Conservation (phyloP, 2,797 vertebrate genomes). For the Ataeniobius toweri region DNA sequence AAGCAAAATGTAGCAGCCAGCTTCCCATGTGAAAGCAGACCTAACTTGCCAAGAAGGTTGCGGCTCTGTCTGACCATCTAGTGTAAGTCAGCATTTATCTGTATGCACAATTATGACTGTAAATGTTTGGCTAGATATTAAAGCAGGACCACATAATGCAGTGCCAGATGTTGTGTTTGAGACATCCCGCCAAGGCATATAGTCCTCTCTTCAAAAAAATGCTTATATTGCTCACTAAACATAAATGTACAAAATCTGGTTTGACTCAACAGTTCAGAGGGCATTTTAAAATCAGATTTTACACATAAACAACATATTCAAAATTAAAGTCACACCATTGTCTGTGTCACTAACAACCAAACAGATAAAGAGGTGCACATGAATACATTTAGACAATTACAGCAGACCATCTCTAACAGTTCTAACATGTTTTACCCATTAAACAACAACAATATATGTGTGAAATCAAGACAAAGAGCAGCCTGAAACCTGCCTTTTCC, state of each 20-base stretch:
- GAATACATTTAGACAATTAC: conserved; percentile 27
- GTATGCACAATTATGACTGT: neutral
- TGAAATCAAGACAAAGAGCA: conserved; percentile 58
- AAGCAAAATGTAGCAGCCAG: conserved; percentile 37
- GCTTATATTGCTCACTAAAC: neutral
- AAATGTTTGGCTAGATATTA: conserved; percentile 2
- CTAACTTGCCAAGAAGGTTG: conserved; percentile 40
- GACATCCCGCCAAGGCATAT: neutral
- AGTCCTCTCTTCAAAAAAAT: neutral
- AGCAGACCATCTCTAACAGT: conserved; percentile 25
- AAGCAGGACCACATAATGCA: neutral
- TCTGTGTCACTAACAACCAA: neutral
- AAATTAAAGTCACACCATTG: neutral
- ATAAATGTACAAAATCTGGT: neutral
- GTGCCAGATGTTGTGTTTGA: neutral
- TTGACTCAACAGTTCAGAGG: neutral
- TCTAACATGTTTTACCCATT: conserved; percentile 37
- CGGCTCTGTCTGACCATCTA: conserved; percentile 18
- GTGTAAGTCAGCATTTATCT: conserved; percentile 1
- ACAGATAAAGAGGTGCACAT: neutral
- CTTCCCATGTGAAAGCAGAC: conserved; percentile 68
- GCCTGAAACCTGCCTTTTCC: conserved; percentile 36
- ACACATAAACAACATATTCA: neutral
- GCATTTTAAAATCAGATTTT: neutral
- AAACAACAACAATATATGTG: conserved; percentile 28